A percentile compares a stretch with the other conserved stretches of the same genome.
Conservation (phyloP, 2,113 vertebrate genomes). For the Eolophus roseicapilla region DNA sequence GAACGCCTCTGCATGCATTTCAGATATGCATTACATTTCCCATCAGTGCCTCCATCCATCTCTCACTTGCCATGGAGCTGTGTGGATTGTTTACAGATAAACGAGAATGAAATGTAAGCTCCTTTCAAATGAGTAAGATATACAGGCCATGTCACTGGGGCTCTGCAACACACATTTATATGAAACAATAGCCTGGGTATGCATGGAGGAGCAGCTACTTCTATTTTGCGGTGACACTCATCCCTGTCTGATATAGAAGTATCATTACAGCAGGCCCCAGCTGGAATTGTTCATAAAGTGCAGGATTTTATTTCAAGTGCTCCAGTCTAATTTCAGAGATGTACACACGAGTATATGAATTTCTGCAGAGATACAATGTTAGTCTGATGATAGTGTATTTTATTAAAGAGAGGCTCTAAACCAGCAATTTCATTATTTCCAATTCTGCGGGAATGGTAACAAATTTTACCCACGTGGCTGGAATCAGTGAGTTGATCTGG, state of each 20-base stretch:
- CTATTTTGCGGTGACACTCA: background rate
- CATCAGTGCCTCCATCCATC: constrained; percentile 24
- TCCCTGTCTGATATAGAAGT: background rate
- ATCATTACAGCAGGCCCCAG: background rate
- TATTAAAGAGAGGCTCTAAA: constrained; percentile 27
- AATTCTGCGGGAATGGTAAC: background rate
- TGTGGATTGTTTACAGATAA: constrained; percentile 26
- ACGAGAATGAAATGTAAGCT: constrained; percentile 26
- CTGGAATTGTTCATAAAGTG: background rate
- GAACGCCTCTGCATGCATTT: background rate
- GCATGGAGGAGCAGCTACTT: background rate
- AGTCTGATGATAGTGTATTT: background rate
- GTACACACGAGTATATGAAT: background rate
- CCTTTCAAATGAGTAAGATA: background rate
- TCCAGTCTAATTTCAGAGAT: constrained; percentile 33
- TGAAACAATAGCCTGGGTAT: background rate
- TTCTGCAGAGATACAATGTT: background rate
- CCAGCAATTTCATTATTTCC: background rate
- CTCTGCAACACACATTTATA: background rate
- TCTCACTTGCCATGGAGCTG: background rate
- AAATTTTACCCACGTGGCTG: background rate
- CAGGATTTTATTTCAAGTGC: constrained; percentile 33
- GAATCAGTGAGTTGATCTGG: background rate
- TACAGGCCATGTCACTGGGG: background rate
- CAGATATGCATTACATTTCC: background rate